phyloP scores from a whole-genome alignment of 30 jellyfish, hydroid and myxozoan species.

The Pseudorhiza aurosa region DNA sequence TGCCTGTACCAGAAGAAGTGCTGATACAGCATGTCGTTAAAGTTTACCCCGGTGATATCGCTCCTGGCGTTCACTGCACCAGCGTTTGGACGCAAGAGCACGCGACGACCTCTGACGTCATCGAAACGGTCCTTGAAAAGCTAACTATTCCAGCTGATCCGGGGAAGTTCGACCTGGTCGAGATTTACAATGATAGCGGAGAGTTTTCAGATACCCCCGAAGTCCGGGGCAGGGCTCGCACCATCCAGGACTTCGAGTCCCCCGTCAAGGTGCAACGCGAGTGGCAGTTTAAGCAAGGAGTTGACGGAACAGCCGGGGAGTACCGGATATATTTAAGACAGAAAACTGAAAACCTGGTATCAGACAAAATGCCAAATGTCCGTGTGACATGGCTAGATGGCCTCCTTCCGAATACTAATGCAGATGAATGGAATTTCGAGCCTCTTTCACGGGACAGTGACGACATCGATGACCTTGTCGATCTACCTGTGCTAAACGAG shows the following conservation, averaged over 20 bases:
- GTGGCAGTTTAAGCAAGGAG: slow-evolving; percentile 66
- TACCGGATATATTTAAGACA: slow-evolving; percentile 78
- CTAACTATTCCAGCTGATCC: slow-evolving; percentile 61
- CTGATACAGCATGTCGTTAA: slow-evolving; percentile 60
- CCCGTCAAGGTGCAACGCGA: slow-evolving; percentile 76
- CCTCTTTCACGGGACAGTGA: slow-evolving; percentile 65
- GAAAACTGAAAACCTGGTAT: slow-evolving; percentile 40
- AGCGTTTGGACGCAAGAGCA: slow-evolving; percentile 65
- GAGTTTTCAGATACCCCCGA: slow-evolving; percentile 73
- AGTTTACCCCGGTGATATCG: slow-evolving; percentile 53
- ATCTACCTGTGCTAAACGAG: slow-evolving; percentile 88
- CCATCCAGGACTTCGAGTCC: slow-evolving; percentile 78
- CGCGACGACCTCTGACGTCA: slow-evolving; percentile 80
- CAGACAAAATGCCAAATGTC: slow-evolving; percentile 62
- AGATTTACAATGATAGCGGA: slow-evolving; percentile 75
- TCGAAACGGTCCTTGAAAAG: slow-evolving; percentile 76
- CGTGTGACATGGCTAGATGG: slow-evolving; percentile 92
- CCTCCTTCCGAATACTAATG: slow-evolving; percentile 23
- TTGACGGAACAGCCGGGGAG: slow-evolving; percentile 25
- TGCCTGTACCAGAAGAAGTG: slow-evolving; percentile 73
- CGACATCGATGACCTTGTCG: slow-evolving; percentile 88
- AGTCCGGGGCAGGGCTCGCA: slow-evolving; percentile 68
- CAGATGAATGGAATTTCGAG: slow-evolving; percentile 86
- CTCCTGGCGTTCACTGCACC: slow-evolving; percentile 70
- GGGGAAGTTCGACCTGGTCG: slow-evolving; percentile 78